These are phyloP conservation scores for Ditylenchus weischeri DNA, from an alignment of 2,888 invertebrate genomes.

Conservation along the genomic window DNA sequence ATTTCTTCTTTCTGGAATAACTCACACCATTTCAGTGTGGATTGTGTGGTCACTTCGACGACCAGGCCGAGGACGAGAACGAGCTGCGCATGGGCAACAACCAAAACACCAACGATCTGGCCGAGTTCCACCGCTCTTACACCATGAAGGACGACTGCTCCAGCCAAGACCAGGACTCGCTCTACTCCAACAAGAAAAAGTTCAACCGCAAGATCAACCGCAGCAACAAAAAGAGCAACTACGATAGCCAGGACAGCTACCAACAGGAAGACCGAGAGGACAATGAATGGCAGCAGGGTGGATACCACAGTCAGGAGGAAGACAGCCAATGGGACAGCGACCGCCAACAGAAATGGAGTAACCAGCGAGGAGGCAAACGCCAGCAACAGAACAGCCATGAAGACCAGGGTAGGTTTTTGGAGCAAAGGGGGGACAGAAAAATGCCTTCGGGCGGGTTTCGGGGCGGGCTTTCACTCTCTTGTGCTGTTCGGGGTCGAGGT, in stretches of 20 bases:
- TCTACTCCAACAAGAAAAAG: constrained; percentile 20
- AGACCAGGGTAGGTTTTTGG: background rate
- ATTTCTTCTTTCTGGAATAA: background rate
- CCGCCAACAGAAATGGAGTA: constrained; percentile 5
- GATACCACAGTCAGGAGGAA: constrained; percentile 21
- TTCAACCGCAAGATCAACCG: constrained; percentile 7
- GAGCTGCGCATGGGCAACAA: constrained; percentile 39
- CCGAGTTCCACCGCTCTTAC: constrained; percentile 53
- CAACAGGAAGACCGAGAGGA: constrained; percentile 12
- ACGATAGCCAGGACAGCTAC: constrained; percentile 3
- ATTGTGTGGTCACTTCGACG: constrained; percentile 56
- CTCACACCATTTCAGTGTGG: constrained; percentile 44
- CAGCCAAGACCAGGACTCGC: constrained; percentile 11
- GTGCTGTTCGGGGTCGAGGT: too few species aligned
- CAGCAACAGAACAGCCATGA: constrained; percentile 1
- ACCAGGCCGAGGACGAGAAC: constrained; percentile 41
- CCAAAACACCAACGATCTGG: constrained; percentile 36
- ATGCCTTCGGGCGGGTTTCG: too few species aligned
- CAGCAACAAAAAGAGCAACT: constrained; percentile 15
- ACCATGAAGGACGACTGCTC: constrained; percentile 25
- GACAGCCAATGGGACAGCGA: background rate
- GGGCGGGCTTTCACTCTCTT: too few species aligned
- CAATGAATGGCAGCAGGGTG: constrained; percentile 14
- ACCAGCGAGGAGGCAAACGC: background rate
- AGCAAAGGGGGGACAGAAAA: too few species aligned